Evolutionary conservation across 2,797 vertebrate genomes (phyloP), one percentile per base, ranked within the genome.

Genomic region (Gallinago nigripennis): DNA sequence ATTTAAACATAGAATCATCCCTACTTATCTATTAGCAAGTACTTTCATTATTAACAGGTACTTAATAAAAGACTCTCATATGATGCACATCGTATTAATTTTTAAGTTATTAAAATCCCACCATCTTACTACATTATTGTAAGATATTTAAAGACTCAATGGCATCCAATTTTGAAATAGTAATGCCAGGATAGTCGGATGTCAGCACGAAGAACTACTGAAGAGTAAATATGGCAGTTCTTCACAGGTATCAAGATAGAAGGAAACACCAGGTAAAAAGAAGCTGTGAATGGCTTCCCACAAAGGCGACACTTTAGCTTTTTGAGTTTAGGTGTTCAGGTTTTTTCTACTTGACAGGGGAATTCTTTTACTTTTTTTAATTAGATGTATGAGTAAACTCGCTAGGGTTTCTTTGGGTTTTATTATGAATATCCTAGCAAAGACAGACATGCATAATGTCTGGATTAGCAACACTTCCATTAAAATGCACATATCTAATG

Each of bases 401-500:
- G 4, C 11, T 75, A 39, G 23, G 37, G 60, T 69, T 91, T 89
- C 46, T 85, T 20, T 31, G 21, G 33, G 23, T 64, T 87, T 80
- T 61, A 71, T 23, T 91, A 85, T 58, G 41, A 88, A 58, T 58
- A 82, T 4, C 41, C 46, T 28, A 75, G 65, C 73, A 88, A 75
- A 92, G 27, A 37, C 11, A 91, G 18, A 39, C 31, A 81, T 0
- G 8, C 31, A 78, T 3, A 58, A 27, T 25, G 63, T 48, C 77
- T 91, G 69, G 60, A 90, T 90, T 11, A 81, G 65, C 16, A 90
- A 71, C 19, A 12, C 16, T 28, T 28, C 60, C 65, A 90, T 93
- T 84, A 54, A 90, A 82, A 94, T 56, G 56, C 21, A 17, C 80
- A 48, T 76, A 63, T 12, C 31, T 37, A 86, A 93, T 69, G 51